Evolutionary conservation across 2,797 vertebrate species (phyloP).

Genomic region (Rhabdophis nuchalis): DNA sequence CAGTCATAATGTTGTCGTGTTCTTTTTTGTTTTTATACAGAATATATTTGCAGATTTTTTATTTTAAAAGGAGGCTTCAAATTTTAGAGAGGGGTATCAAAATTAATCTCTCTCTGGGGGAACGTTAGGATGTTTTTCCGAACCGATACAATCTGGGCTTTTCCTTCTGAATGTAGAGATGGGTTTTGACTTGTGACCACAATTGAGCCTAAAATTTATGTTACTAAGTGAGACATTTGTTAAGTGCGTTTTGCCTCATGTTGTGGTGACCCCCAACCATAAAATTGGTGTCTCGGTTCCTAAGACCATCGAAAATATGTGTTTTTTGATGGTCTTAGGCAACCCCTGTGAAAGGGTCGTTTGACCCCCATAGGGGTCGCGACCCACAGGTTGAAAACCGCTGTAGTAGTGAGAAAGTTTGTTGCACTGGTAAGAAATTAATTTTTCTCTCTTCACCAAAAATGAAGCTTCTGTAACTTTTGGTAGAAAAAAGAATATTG

Average conservation of each 20-base stretch:
- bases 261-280: no score
- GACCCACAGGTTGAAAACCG: no score
- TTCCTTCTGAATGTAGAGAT: background rate
- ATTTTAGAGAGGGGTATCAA: background rate
- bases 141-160: background rate
- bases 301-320: no score
- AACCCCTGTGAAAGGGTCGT: no score
- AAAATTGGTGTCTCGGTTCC: no score
- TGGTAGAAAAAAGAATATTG: background rate
- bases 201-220: background rate
- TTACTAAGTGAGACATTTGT: background rate
- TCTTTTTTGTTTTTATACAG: background rate
- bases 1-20: background rate
- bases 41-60: background rate
- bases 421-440: background rate
- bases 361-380: no score
- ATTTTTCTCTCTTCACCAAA: background rate
- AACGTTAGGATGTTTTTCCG: background rate
- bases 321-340: no score
- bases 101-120: background rate
- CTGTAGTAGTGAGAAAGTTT: background rate
- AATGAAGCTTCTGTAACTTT: background rate
- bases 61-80: conserved; percentile 27
- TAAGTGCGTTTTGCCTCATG: background rate
- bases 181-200: background rate